These are phyloP conservation scores for Phania funesta DNA, from an alignment of 2,888 invertebrate species.

Conservation along the genomic window DNA sequence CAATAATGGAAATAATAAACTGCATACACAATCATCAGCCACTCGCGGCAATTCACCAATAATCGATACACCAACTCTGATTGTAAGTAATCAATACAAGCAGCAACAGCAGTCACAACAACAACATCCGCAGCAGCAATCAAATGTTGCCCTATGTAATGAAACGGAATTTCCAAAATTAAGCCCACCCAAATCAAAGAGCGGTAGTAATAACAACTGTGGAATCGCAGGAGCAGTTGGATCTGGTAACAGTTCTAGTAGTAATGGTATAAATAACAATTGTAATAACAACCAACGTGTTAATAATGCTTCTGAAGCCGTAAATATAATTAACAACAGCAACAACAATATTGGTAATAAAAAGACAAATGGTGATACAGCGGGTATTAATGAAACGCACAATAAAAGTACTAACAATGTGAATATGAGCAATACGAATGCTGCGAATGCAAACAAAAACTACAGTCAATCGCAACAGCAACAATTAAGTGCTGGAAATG, in stretches of 20 bases:
- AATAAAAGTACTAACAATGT: slow-evolving; percentile 60
- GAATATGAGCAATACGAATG: slow-evolving; percentile 55
- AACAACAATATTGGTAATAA: slow-evolving; percentile 68
- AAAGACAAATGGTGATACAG: slow-evolving; percentile 68
- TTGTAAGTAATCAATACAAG: slow-evolving; percentile 78
- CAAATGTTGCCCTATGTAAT: slow-evolving; percentile 76
- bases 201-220: slow-evolving; percentile 70
- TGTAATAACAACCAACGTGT: slow-evolving; percentile 61
- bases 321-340: slow-evolving; percentile 67
- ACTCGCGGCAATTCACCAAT: slow-evolving; percentile 75
- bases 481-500: slow-evolving; percentile 66
- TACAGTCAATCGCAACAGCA: slow-evolving; percentile 62
- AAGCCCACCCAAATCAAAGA: slow-evolving; percentile 79
- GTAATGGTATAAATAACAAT: slow-evolving; percentile 31
- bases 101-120: slow-evolving; percentile 73
- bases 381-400: slow-evolving; percentile 53
- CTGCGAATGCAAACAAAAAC: slow-evolving; percentile 65
- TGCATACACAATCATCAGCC: slow-evolving; percentile 74
- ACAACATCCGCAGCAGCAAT: slow-evolving; percentile 68
- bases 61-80: slow-evolving; percentile 78
- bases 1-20: slow-evolving; percentile 71
- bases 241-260: slow-evolving; percentile 25
- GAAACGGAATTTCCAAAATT: slow-evolving; percentile 80
- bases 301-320: slow-evolving; percentile 64
- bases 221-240: slow-evolving; percentile 10